These are phyloP conservation scores for Pogonomyrmex barbatus DNA, from an alignment of 1,140 invertebrate species.

Conservation along the genomic window DNA sequence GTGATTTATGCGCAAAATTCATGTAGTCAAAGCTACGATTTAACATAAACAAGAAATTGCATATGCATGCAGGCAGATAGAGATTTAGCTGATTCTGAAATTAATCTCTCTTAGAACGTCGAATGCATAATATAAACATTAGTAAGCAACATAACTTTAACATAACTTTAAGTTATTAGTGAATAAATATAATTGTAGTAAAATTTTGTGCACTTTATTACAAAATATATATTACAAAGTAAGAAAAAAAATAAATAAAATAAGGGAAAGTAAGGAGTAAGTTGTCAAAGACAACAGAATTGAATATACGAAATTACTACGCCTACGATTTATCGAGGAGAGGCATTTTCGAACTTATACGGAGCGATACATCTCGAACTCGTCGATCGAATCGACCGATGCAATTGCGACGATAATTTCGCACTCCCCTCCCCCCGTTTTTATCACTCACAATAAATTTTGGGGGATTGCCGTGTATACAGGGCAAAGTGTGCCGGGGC, in stretches of 20 bases:
- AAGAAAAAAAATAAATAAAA: neutral
- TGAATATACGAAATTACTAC: neutral
- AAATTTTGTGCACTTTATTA: neutral
- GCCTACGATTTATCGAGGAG: neutral
- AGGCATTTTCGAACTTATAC: neutral
- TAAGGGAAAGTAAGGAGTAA: neutral
- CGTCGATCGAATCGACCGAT: neutral
- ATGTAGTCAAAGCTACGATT: neutral
- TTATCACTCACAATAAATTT: slow-evolving; percentile 59
- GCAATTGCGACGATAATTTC: slow-evolving; percentile 48
- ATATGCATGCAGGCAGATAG: neutral
- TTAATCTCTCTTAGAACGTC: slow-evolving; percentile 17
- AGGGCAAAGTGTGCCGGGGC: slow-evolving; percentile 1
- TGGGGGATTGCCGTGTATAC: slow-evolving; percentile 30
- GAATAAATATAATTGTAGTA: neutral
- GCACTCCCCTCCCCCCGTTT: slow-evolving; percentile 35
- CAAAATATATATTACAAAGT: neutral
- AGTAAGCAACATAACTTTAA: slow-evolving; percentile 8
- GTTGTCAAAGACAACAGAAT: neutral
- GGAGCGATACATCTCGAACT: neutral
- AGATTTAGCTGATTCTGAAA: slow-evolving; percentile 16
- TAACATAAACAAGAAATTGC: slow-evolving; percentile 7
- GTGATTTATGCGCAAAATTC: slow-evolving; percentile 3
- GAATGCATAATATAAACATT: neutral
- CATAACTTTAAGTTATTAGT: neutral